Evolutionary conservation across 1,140 invertebrate species (phyloP).

Genomic region (Microvelia longipes): DNA sequence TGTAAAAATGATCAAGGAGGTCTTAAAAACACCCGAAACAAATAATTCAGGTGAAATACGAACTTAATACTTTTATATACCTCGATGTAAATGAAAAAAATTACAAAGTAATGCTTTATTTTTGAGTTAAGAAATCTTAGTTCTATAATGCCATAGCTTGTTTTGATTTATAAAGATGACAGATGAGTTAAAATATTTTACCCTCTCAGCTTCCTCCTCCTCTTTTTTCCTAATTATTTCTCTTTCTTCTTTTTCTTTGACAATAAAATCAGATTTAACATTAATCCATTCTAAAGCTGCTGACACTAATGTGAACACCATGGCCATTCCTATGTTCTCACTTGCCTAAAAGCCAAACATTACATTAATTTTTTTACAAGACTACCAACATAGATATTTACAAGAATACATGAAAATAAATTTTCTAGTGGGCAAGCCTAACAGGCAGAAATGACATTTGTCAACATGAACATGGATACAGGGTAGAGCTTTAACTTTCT

Average conservation of each 20-base stretch:
- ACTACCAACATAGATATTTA: constrained; percentile 1
- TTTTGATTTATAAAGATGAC: not conserved
- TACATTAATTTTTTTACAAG: not conserved
- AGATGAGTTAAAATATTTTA: constrained; percentile 6
- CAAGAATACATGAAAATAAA: constrained; percentile 1
- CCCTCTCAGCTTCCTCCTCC: constrained; percentile 71
- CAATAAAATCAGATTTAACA: constrained; percentile 60
- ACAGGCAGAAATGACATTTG: not conserved
- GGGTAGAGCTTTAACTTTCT: too few relatives aligned
- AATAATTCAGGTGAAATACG: too few relatives aligned
- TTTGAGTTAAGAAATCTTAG: not conserved
- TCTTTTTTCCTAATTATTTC: constrained; percentile 48
- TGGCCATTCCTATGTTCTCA: constrained; percentile 89
- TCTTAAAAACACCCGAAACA: too few relatives aligned
- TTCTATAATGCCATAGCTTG: not conserved
- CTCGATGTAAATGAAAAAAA: too few relatives aligned
- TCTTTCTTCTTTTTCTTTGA: constrained; percentile 52
- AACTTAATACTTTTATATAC: too few relatives aligned
- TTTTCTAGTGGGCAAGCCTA: constrained; percentile 1
- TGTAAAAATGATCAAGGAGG: too few relatives aligned
- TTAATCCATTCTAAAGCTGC: constrained; percentile 84
- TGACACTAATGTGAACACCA: constrained; percentile 91
- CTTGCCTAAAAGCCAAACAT: constrained; percentile 42
- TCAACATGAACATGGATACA: constrained; percentile 3
- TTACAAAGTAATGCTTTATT: not conserved